A percentile compares a stretch with the other conserved stretches of the same genome.
phyloP scores from a whole-genome alignment of 2,113 vertebrate species.

The Cynopterus brachyotis region DNA sequence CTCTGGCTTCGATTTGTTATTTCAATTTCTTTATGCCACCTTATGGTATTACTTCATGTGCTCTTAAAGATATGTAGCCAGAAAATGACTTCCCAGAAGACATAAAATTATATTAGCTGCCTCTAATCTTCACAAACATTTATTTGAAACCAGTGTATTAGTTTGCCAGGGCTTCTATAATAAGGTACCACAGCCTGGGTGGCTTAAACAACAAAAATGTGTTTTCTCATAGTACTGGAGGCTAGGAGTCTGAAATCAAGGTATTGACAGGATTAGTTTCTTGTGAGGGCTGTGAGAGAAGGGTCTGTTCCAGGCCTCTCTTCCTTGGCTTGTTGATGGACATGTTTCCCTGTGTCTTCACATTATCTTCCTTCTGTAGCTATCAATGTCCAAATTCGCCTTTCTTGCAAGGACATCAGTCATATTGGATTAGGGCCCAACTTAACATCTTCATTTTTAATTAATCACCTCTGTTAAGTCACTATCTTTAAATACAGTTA shows the following conservation, averaged over 20 bases:
- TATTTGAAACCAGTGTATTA: neutral
- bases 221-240: neutral
- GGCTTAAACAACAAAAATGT: neutral
- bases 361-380: neutral
- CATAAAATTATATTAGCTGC: neutral
- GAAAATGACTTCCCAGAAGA: neutral
- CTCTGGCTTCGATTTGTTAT: neutral
- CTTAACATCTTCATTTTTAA: neutral
- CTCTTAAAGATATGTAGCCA: neutral
- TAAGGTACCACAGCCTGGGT: neutral
- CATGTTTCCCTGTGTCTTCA: neutral
- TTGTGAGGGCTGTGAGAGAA: neutral
- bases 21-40: neutral
- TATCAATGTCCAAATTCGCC: neutral
- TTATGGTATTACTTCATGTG: neutral
- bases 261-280: neutral
- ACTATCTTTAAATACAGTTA: neutral
- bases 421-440: neutral
- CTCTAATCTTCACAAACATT: neutral
- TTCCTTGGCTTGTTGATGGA: neutral
- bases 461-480: neutral
- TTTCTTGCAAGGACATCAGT: neutral
- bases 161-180: neutral
- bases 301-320: neutral
- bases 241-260: neutral